phyloP scores from a whole-genome alignment of 2,888 invertebrate species.

The Andrena haemorrhoa region DNA sequence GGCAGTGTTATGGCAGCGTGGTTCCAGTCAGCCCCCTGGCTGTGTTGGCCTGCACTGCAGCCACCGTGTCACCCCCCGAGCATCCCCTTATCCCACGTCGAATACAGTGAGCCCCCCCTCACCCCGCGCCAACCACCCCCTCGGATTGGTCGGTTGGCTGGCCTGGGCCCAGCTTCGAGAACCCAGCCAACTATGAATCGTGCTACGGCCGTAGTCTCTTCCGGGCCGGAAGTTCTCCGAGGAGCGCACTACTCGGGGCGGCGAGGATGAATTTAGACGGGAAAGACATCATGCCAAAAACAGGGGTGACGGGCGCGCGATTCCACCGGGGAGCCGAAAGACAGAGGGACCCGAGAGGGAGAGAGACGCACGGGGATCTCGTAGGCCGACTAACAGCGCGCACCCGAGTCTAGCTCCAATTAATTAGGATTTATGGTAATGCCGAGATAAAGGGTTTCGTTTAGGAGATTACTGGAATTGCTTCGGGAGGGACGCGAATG shows the following conservation, averaged over 20 bases:
- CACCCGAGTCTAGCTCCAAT: constrained; percentile 25
- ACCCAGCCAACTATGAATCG: constrained; percentile 75
- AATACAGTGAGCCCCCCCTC: constrained; percentile 59
- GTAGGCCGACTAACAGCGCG: background rate
- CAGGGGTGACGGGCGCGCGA: constrained; percentile 8
- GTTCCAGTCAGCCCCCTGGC: constrained; percentile 69
- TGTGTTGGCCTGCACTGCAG: constrained; percentile 58
- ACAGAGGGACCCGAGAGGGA: background rate
- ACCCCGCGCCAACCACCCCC: too few relatives aligned
- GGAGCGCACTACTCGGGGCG: constrained; percentile 13
- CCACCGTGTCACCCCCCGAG: constrained; percentile 71
- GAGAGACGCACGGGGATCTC: background rate
- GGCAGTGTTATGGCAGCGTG: constrained; percentile 81
- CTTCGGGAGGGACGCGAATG: constrained; percentile 30
- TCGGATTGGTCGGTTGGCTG: constrained; percentile 52
- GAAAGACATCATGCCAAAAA: constrained; percentile 32
- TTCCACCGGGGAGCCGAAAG: background rate
- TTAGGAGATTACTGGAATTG: constrained; percentile 41
- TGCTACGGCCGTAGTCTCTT: constrained; percentile 60
- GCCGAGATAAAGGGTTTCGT: constrained; percentile 39
- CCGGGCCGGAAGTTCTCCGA: constrained; percentile 66
- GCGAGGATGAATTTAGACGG: constrained; percentile 16
- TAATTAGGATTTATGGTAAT: constrained; percentile 56
- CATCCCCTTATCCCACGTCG: constrained; percentile 66
- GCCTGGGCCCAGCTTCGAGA: constrained; percentile 39